Base-by-base conservation (phyloP, 2,113 vertebrate species). In the Pangasianodon gigas region DNA sequence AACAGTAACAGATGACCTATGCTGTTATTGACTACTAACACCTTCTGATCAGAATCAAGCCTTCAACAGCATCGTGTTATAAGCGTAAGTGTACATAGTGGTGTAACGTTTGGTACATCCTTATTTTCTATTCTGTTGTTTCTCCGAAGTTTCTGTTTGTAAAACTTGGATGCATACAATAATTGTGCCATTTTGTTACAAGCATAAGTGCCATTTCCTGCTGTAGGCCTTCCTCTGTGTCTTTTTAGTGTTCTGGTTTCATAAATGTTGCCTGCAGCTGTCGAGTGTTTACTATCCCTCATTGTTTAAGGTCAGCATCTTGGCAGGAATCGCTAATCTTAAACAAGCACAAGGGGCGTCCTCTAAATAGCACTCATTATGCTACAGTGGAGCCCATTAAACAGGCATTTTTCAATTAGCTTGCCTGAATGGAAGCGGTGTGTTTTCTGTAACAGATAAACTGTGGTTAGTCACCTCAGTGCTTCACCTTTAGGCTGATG, bases 371-470 rank as follows among this genome's bases (percentile, higher is more conserved):
- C 44, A 21, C 16, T 80, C 67, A 60, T 84, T 84, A 84, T 19
- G 18, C 65, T 91, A 92, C 90, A 92, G 93, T 91, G 87, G 90
- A 92, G 92, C 91, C 93, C 94, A 93, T 95, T 94, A 94, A 86
- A 89, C 90, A 93, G 90, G 89, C 80, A 87, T 48, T 91, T 93
- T 92, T 93, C 91, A 94, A 92, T 95, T 94, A 91, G 91, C 92
- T 94, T 92, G 87, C 92, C 90, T 85, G 91, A 91, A 82, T 81
- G 71, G 24, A 88, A 88, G 75, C 0, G 90, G 90, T 90, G 85
- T 90, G 65, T 87, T 88, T 94, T 94, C 92, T 93, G 84, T 85
- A 75, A 48, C 89, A 90, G 89, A 95, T 94, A 94, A 93, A 92
- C 92, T n/a, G 37, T 84, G 81, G 48, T 29, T 41, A 1, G 19